A percentile compares a stretch with the other conserved stretches of the same genome.
Conservation (phyloP, 2,113 vertebrate genomes). For the Tychaedon coryphoeus region DNA sequence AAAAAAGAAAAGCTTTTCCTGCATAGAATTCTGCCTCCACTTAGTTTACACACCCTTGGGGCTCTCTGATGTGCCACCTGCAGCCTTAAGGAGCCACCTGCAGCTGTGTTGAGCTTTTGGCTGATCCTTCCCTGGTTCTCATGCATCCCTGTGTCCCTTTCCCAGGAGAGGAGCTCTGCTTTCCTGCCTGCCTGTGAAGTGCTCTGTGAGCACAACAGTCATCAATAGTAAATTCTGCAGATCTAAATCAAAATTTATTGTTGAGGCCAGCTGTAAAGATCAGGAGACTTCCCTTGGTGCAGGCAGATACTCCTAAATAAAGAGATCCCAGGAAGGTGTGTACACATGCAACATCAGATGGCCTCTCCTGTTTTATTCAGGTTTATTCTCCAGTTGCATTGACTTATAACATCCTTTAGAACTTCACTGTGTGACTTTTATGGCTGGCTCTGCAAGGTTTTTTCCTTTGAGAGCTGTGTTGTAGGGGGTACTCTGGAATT, state of each 20-base stretch:
- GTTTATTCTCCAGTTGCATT: not conserved
- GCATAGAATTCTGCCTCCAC: rapidly evolving
- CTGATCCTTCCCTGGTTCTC: not conserved
- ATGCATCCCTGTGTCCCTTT: rapidly evolving
- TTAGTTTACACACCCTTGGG: too few relatives aligned
- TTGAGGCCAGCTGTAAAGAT: not conserved
- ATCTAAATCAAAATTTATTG: not conserved
- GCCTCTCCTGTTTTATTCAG: not conserved
- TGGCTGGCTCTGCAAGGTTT: not conserved
- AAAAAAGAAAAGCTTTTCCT: not conserved
- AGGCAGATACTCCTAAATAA: not conserved
- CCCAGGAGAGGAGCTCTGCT: not conserved
- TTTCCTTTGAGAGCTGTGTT: not conserved
- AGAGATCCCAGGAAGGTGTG: not conserved
- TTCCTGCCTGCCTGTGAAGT: not conserved
- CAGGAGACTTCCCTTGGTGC: not conserved
- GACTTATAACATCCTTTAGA: not conserved
- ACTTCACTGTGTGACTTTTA: not conserved
- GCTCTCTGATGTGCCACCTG: not conserved
- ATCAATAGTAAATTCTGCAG: not conserved
- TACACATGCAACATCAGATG: not conserved
- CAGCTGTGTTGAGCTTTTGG: not conserved
- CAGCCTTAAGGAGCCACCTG: not conserved
- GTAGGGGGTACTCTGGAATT: not conserved
- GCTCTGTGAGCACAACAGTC: rapidly evolving